phyloP scores from a whole-genome alignment of 2,888 invertebrate genomes.

The Dicyrtomina minuta region DNA sequence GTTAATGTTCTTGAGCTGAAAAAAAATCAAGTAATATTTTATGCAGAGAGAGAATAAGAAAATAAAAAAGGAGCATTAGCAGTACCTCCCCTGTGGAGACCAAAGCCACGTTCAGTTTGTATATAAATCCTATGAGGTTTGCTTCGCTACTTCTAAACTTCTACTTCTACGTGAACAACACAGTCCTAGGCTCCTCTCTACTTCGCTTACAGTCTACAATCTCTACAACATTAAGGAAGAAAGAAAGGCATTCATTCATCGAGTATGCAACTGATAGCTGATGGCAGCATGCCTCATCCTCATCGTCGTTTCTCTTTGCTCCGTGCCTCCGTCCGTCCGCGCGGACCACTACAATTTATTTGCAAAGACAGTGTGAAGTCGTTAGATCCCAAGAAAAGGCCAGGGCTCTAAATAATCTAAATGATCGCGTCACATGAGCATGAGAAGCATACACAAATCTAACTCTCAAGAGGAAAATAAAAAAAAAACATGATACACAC shows the following conservation, averaged over 20 bases:
- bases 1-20: too few relatives aligned
- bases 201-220: too few relatives aligned
- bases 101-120: not conserved
- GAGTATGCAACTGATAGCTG: too few relatives aligned
- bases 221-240: not conserved
- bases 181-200: too few relatives aligned
- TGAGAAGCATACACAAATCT: conserved; percentile 15
- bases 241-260: not conserved
- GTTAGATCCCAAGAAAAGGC: not conserved
- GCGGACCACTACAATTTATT: conserved; percentile 8
- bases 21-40: conserved; percentile 2
- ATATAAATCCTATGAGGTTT: not conserved
- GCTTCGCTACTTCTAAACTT: too few relatives aligned
- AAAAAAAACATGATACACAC: not conserved
- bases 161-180: too few relatives aligned
- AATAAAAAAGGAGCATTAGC: not conserved
- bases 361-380: conserved; percentile 27
- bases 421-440: conserved; percentile 19
- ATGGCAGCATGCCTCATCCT: too few relatives aligned
- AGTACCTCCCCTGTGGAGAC: conserved; percentile 5
- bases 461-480: not conserved
- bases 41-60: not conserved
- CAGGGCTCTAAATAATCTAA: conserved; percentile 16
- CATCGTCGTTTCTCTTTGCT: not conserved
- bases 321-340: too few relatives aligned